Base-by-base conservation (phyloP, 2,888 invertebrate genomes). In the Hyppa rectilinea region DNA sequence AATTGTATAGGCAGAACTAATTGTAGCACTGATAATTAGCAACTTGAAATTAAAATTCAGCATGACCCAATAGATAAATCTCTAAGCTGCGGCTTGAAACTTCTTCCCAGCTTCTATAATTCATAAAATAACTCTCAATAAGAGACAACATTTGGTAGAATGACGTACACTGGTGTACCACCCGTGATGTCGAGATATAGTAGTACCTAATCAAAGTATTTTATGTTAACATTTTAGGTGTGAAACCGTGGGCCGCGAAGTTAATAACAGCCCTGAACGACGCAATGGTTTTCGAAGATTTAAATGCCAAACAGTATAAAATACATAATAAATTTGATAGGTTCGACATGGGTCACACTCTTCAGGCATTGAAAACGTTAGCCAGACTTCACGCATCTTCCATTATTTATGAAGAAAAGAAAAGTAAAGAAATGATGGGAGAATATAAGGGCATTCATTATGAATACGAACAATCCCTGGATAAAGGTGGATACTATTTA, bases 331-430 rank as follows among this genome's bases (percentile, higher is more conserved):
- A 93, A 88, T 91, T 93, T 58, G 79, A 89, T 34, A 88, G 92
- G 61, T 95, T 96, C 58, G 96, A 96, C 75, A 87, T 92, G 62
- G 88, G 91, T 2, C 96, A 96, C 77, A 96, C 94, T 17, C 83
- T 93, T 40, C 89, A 92, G 82, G 96, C 96, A 43, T 86, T 96
- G 59, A 89, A 90, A 68, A 91, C 95, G 4, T 81, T 96, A 56
- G 95, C 96, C 1, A 92, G 93, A 76, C 95, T 96, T 78, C 97
- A 96, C 75, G 95, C 96, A 1, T 90, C 95, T n/a, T 91, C 95
- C 4, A 91, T 96, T n/a, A 91, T 96, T 71, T 96, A 90, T 78
- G 96, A 96, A 88, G 93, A 96, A 75, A 89, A 87, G 23, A 94
- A 80, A 87, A 93, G 85, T 65, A 92, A 83, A 80, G 91, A 88